phyloP scores from a whole-genome alignment of 2,113 vertebrate species.

The Esox niger region DNA sequence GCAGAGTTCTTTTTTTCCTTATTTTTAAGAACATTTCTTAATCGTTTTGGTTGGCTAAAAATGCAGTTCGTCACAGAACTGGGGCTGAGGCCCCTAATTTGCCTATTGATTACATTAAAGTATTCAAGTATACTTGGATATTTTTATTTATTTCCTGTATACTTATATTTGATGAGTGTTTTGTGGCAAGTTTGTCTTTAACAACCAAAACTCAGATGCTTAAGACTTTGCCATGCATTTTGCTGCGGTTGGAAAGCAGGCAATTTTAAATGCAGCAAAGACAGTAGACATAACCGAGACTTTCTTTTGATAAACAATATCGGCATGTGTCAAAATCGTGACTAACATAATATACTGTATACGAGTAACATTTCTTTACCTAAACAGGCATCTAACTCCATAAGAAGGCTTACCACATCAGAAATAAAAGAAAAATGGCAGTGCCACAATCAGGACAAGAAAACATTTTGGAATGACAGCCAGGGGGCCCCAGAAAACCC shows the following conservation, averaged over 20 bases:
- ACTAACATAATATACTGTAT: background rate
- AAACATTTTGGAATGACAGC: conserved; percentile 36
- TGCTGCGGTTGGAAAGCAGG: conserved; percentile 53
- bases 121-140: conserved; percentile 30
- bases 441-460: conserved; percentile 29
- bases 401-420: conserved; percentile 12
- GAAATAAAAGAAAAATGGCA: conserved; percentile 27
- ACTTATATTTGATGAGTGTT: conserved; percentile 29
- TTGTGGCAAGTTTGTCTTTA: conserved; percentile 49
- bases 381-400: background rate
- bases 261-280: conserved; percentile 7
- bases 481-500: conserved; percentile 13
- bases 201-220: conserved; percentile 49
- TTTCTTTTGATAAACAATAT: background rate
- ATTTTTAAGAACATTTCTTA: conserved; percentile 9
- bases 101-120: conserved; percentile 8
- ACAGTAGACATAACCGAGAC: background rate
- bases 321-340: background rate
- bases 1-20: background rate
- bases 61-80: conserved; percentile 36
- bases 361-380: background rate
- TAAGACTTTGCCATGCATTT: conserved; percentile 60
- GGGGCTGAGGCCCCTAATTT: conserved; percentile 15
- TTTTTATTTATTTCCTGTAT: conserved; percentile 20
- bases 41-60: conserved; percentile 60